Percentiles rank a stretch among this genome's conserved stretches.
phyloP scores from a whole-genome alignment of 2,888 invertebrate genomes.

The Apamea monoglypha region DNA sequence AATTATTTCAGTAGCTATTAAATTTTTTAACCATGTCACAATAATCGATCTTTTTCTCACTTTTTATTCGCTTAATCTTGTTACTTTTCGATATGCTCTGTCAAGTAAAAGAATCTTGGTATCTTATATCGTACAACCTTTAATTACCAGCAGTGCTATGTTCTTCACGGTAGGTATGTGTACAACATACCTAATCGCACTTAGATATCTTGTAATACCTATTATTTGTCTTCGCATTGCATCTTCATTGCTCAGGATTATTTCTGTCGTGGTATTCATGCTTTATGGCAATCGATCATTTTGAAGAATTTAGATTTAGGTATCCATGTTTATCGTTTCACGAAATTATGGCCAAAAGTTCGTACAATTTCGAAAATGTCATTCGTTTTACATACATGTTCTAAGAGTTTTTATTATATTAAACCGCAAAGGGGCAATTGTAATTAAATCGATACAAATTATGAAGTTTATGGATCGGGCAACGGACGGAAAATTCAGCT shows the following conservation, averaged over 20 bases:
- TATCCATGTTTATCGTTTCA: conserved; percentile 13
- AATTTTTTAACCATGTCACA: background rate
- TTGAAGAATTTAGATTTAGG: conserved; percentile 19
- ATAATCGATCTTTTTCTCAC: background rate
- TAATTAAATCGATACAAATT: conserved; percentile 25
- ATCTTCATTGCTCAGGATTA: conserved; percentile 36
- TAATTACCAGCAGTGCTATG: conserved; percentile 11
- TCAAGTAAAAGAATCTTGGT: conserved; percentile 3
- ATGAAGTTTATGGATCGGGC: conserved; percentile 21
- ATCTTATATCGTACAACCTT: background rate
- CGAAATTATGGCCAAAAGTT: conserved; percentile 15
- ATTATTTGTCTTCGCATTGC: conserved; percentile 34
- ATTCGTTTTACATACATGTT: conserved; percentile 7
- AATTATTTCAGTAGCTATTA: background rate
- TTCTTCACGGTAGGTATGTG: conserved; percentile 15
- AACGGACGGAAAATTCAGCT: conserved; percentile 25
- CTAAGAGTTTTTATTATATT: conserved; percentile 6
- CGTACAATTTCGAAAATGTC: conserved; percentile 15
- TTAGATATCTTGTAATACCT: conserved; percentile 22
- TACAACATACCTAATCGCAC: conserved; percentile 12
- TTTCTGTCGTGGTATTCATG: conserved; percentile 24
- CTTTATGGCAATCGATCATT: conserved; percentile 18
- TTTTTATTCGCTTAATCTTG: background rate
- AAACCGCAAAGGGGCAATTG: background rate
- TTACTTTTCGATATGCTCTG: background rate